phyloP scores from a whole-genome alignment of 2,888 invertebrate genomes.

The Aspidiotus rigidus region DNA sequence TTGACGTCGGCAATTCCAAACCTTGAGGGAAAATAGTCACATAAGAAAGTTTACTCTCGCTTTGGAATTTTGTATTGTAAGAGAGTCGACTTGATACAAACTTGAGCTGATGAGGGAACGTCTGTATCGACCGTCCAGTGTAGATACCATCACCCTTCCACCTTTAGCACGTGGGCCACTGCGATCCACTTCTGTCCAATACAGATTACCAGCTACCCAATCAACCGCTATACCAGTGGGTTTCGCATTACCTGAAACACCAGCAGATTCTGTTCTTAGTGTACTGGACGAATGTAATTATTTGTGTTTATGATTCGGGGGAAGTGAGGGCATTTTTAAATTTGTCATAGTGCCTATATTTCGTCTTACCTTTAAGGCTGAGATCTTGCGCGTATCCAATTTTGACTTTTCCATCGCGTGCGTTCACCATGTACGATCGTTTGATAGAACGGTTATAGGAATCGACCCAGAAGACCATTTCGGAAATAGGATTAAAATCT shows the following conservation, averaged over 20 bases:
- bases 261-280: no score
- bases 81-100: conserved; percentile 31
- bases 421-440: conserved; percentile 80
- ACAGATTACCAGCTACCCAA: conserved; percentile 86
- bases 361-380: conserved; percentile 54
- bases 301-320: no score
- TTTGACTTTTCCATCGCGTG: conserved; percentile 64
- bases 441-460: conserved; percentile 82
- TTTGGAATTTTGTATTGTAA: not conserved
- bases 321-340: not conserved
- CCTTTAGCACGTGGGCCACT: conserved; percentile 66
- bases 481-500: conserved; percentile 73
- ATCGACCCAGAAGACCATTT: conserved; percentile 94
- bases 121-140: conserved; percentile 80
- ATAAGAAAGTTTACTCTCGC: not conserved
- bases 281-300: not conserved
- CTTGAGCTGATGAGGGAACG: conserved; percentile 62
- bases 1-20: conserved; percentile 75
- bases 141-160: conserved; percentile 76
- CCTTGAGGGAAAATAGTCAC: conserved; percentile 44
- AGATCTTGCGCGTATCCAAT: conserved; percentile 79
- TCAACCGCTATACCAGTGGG: conserved; percentile 87
- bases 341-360: no score
- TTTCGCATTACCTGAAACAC: conserved; percentile 55
- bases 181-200: conserved; percentile 73